Conservation (phyloP, 2,797 vertebrate species). For the Falco concolor region DNA sequence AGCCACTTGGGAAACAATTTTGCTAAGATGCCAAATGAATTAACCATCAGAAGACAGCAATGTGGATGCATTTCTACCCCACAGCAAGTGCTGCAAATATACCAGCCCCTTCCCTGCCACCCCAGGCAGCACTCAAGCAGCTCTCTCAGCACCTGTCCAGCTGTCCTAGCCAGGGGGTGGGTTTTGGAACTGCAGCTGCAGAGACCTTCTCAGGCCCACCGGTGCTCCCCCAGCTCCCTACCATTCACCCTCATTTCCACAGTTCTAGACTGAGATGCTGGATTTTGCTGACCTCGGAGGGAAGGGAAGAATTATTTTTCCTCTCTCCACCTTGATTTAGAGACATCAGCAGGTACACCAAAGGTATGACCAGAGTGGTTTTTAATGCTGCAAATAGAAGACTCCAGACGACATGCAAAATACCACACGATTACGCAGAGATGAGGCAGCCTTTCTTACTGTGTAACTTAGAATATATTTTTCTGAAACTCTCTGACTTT, state of each 20-base stretch:
- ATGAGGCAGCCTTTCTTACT: background rate
- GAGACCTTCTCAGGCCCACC: background rate
- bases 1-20: background rate
- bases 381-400: background rate
- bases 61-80: background rate
- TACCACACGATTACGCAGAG: background rate
- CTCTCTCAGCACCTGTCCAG: background rate
- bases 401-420: background rate
- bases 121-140: background rate
- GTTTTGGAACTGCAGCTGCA: background rate
- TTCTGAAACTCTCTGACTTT: background rate
- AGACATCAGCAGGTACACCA: background rate
- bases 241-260: background rate
- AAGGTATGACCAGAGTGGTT: background rate
- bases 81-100: background rate
- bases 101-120: background rate
- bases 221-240: background rate
- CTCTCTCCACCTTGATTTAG: background rate
- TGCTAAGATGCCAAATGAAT: background rate
- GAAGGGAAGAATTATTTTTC: background rate
- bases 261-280: background rate
- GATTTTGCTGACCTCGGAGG: background rate
- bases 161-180: accelerated
- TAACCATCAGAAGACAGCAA: background rate
- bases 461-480: background rate